phyloP scores from a whole-genome alignment of 2,888 invertebrate genomes.

The Hermaeophaga mercurialis region DNA sequence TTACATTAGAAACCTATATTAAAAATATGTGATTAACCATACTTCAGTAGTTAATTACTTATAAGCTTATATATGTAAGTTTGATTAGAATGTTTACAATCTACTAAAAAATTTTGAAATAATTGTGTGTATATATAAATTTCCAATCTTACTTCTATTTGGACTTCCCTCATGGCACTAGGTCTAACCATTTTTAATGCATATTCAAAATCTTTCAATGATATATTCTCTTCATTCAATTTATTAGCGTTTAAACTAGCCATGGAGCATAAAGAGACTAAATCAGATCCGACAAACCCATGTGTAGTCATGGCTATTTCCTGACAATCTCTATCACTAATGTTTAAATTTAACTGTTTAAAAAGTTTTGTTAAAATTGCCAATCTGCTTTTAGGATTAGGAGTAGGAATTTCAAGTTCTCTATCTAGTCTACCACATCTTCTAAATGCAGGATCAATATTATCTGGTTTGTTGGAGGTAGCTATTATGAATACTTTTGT shows the following conservation, averaged over 20 bases:
- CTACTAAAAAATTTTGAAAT: too few relatives aligned
- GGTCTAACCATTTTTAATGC: constrained; percentile 77
- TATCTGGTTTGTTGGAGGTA: constrained; percentile 77
- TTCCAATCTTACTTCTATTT: constrained; percentile 74
- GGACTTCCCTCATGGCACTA: constrained; percentile 88
- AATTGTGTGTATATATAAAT: too few relatives aligned
- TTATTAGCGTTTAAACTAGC: constrained; percentile 70
- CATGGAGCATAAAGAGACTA: constrained; percentile 76
- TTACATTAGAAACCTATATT: constrained; percentile 70
- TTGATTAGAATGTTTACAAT: too few relatives aligned
- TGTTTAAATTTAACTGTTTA: constrained; percentile 60
- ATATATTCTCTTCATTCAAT: constrained; percentile 45
- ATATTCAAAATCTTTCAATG: constrained; percentile 63
- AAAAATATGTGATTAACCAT: constrained; percentile 15
- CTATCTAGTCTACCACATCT: constrained; percentile 81
- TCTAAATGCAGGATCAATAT: constrained; percentile 74
- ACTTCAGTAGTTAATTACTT: too few relatives aligned
- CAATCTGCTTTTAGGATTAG: constrained; percentile 63
- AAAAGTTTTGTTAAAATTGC: constrained; percentile 74
- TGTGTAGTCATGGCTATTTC: constrained; percentile 76
- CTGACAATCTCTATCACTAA: constrained; percentile 64
- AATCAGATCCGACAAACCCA: constrained; percentile 90
- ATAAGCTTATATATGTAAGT: too few relatives aligned
- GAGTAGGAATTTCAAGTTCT: constrained; percentile 81
- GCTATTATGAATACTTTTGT: constrained; percentile 72